phyloP scores from a whole-genome alignment of 2,888 invertebrate genomes.

The Heliconius aoede region DNA sequence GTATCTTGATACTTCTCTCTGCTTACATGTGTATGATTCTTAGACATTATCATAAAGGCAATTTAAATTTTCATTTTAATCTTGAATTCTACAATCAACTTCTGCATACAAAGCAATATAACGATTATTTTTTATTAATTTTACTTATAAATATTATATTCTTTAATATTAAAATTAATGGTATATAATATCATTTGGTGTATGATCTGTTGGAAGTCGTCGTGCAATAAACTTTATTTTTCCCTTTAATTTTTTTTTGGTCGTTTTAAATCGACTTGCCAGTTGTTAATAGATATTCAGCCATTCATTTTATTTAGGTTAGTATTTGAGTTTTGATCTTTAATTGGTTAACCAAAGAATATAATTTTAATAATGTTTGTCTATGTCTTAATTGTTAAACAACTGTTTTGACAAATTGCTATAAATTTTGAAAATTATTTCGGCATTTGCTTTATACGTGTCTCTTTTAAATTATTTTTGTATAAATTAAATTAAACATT shows the following conservation, averaged over 20 bases:
- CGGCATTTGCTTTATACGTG: neutral
- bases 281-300: conserved; percentile 48
- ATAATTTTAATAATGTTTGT: neutral
- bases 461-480: neutral
- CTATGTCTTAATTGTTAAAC: too few species aligned
- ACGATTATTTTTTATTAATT: conserved; percentile 19
- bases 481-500: neutral
- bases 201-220: conserved; percentile 59
- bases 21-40: too few species aligned
- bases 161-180: conserved; percentile 62
- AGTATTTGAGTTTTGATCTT: neutral
- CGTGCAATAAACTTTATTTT: conserved; percentile 61
- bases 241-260: conserved; percentile 6
- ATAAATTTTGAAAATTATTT: neutral
- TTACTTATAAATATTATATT: conserved; percentile 47
- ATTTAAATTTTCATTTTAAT: neutral
- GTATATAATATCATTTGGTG: conserved; percentile 77
- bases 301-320: conserved; percentile 50
- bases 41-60: neutral
- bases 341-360: neutral
- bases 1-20: too few species aligned
- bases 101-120: neutral
- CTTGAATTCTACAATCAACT: neutral
- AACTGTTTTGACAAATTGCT: too few species aligned
- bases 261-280: conserved; percentile 38